These are phyloP conservation scores for Nothobranchius furzeri DNA, from an alignment of 2,113 vertebrate genomes.

Conservation along the genomic window DNA sequence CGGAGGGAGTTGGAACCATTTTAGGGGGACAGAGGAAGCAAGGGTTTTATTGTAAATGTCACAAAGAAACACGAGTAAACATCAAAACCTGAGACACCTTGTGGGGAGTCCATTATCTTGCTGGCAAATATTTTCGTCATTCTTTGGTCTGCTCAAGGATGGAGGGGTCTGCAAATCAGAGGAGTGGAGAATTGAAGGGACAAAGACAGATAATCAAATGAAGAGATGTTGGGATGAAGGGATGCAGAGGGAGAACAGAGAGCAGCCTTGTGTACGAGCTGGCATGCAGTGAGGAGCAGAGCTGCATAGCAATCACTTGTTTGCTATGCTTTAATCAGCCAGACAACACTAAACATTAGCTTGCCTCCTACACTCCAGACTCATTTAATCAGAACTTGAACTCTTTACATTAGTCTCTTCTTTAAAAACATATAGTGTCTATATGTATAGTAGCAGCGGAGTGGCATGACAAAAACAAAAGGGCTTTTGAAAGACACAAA, in stretches of 20 bases:
- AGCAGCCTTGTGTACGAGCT: slow-evolving; percentile 66
- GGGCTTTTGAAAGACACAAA: slow-evolving; percentile 7
- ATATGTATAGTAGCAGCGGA: neutral
- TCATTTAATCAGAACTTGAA: slow-evolving; percentile 52
- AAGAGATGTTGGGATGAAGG: slow-evolving; percentile 33
- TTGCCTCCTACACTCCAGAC: slow-evolving; percentile 51
- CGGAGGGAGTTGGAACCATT: slow-evolving; percentile 13
- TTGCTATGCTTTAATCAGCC: slow-evolving; percentile 65
- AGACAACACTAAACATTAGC: slow-evolving; percentile 64
- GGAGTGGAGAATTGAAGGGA: slow-evolving; percentile 33
- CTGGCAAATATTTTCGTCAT: neutral
- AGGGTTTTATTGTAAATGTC: too few species aligned
- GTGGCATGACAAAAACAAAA: neutral
- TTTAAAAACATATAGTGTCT: slow-evolving; percentile 7
- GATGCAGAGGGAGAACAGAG: slow-evolving; percentile 57
- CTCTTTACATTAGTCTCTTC: slow-evolving; percentile 35
- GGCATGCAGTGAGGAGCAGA: slow-evolving; percentile 53
- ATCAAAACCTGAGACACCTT: neutral
- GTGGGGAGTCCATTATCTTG: neutral
- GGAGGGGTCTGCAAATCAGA: slow-evolving; percentile 24
- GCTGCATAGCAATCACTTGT: slow-evolving; percentile 75
- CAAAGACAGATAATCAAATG: slow-evolving; percentile 39
- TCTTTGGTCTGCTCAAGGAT: neutral
- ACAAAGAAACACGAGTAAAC: slow-evolving; percentile 7
- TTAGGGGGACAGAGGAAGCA: slow-evolving; percentile 15